Conservation (phyloP, 2,113 vertebrate genomes). For the Colistium nudipinnis region DNA sequence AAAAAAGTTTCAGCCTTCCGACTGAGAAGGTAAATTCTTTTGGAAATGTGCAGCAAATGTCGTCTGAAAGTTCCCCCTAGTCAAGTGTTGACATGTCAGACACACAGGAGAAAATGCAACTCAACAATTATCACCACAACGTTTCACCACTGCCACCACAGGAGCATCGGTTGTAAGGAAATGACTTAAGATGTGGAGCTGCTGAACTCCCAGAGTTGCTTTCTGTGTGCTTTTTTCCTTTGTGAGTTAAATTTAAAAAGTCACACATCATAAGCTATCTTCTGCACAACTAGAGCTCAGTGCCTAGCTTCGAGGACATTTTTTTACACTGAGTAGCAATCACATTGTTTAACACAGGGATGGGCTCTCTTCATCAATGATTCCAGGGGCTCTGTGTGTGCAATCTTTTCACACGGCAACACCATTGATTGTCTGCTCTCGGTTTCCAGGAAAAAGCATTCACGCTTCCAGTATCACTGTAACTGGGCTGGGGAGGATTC, state of each 20-base stretch:
- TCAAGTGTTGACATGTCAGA: conserved; percentile 59
- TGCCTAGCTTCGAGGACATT: too few relatives aligned
- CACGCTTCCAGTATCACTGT: conserved; percentile 30
- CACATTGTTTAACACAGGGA: conserved; percentile 2
- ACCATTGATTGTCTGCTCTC: conserved; percentile 60
- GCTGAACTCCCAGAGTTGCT: not conserved
- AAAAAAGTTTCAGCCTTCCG: not conserved
- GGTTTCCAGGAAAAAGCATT: conserved; percentile 40
- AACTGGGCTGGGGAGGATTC: not conserved
- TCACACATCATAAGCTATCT: not conserved
- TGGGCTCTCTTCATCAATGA: conserved; percentile 28
- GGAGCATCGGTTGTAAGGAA: conserved; percentile 8
- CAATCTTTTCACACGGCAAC: conserved; percentile 51
- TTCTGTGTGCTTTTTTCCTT: not conserved
- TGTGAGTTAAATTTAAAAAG: not conserved
- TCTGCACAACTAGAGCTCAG: not conserved
- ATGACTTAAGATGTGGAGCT: conserved; percentile 1
- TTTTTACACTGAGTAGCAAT: too few relatives aligned
- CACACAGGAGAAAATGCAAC: conserved; percentile 2
- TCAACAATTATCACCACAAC: conserved; percentile 17
- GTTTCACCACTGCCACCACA: conserved; percentile 41
- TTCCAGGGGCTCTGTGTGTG: conserved; percentile 25
- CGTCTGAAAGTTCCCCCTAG: conserved; percentile 16
- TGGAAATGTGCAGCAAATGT: not conserved
- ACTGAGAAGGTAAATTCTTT: conserved; percentile 18